Percentiles rank a stretch among this genome's conserved stretches.
phyloP scores from a whole-genome alignment of 2,113 vertebrate species.

The Cochlearius cochlearius region DNA sequence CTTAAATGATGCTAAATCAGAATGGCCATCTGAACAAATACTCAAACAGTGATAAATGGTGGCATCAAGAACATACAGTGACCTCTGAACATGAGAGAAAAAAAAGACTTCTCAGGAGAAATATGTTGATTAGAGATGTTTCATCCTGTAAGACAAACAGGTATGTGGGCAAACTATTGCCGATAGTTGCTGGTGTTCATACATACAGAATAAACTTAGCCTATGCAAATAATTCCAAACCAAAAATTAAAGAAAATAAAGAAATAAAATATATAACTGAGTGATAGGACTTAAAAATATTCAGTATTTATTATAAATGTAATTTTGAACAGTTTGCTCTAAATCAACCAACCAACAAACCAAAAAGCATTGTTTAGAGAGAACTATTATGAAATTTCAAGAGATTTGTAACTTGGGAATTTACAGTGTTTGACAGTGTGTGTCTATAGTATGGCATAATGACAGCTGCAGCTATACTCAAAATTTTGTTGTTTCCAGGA shows the following conservation, averaged over 20 bases:
- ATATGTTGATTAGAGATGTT: conserved; percentile 44
- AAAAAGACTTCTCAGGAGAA: not conserved
- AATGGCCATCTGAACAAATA: conserved; percentile 25
- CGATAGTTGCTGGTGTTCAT: conserved; percentile 33
- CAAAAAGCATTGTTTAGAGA: not conserved
- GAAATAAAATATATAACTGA: not conserved
- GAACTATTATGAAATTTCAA: not conserved
- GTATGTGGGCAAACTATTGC: conserved; percentile 6
- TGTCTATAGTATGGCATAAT: conserved; percentile 1
- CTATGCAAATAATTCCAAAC: not conserved
- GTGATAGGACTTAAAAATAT: not conserved
- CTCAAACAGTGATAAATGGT: conserved; percentile 47
- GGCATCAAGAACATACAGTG: conserved; percentile 21
- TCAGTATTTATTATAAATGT: not conserved
- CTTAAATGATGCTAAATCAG: conserved; percentile 44
- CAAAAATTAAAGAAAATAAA: not conserved
- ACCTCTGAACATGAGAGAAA: conserved; percentile 20
- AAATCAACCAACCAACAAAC: not conserved
- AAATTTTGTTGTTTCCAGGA: not conserved
- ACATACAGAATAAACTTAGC: not conserved
- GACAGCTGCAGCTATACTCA: not conserved
- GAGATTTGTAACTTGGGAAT: conserved; percentile 9
- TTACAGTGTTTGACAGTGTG: not conserved
- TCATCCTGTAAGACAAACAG: conserved; percentile 26
- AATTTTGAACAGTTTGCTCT: not conserved